Conservation (phyloP, 1,140 invertebrate species). For the Magallana ariakensis region DNA sequence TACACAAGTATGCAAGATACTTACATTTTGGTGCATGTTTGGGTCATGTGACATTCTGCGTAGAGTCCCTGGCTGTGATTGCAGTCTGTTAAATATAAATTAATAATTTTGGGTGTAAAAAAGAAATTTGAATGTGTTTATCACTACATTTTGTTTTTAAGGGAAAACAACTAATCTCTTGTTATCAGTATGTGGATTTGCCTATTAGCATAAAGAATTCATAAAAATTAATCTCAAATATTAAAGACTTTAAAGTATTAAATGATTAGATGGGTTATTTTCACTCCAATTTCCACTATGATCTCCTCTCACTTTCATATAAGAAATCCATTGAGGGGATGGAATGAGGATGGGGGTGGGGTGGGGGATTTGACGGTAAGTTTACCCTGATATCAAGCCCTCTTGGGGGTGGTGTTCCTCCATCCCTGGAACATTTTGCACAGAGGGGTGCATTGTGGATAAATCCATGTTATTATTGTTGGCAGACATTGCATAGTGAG, state of each 20-base stretch:
- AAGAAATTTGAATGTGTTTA: too few species aligned
- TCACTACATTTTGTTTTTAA: too few species aligned
- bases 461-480: background rate
- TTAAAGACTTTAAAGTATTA: too few species aligned
- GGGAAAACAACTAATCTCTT: too few species aligned
- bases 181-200: too few species aligned
- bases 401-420: background rate
- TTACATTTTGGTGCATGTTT: background rate
- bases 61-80: background rate
- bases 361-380: too few species aligned
- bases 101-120: too few species aligned
- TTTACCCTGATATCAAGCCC: background rate
- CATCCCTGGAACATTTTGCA: background rate
- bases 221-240: too few species aligned
- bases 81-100: background rate
- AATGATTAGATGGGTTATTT: background rate
- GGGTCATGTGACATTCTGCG: constrained; percentile 5
- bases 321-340: too few species aligned
- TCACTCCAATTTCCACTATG: background rate
- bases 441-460: background rate
- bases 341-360: too few species aligned
- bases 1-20: background rate
- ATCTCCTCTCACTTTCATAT: too few species aligned
- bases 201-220: too few species aligned
- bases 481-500: background rate